phyloP scores from a whole-genome alignment of 2,888 invertebrate genomes.

The Spodoptera exigua region DNA sequence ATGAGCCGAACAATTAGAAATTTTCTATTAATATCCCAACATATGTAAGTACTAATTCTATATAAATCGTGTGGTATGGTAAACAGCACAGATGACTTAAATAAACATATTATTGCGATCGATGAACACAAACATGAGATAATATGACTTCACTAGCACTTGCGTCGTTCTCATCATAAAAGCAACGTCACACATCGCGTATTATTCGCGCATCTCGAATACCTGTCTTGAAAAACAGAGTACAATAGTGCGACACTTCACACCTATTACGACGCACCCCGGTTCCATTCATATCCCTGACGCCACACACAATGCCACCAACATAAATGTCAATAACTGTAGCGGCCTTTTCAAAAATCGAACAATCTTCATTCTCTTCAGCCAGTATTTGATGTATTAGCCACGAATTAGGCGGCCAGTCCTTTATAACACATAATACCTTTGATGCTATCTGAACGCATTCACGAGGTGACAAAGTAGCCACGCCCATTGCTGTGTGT shows the following conservation, averaged over 20 bases:
- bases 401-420: constrained; percentile 85
- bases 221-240: constrained; percentile 73
- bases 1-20: too few species aligned
- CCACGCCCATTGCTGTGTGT: constrained; percentile 85
- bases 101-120: background rate
- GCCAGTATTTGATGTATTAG: constrained; percentile 84
- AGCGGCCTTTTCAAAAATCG: constrained; percentile 78
- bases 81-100: too few species aligned
- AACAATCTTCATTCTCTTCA: constrained; percentile 78
- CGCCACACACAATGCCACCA: constrained; percentile 85
- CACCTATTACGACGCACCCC: constrained; percentile 86
- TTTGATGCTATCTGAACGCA: constrained; percentile 74
- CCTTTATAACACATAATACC: constrained; percentile 75
- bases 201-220: constrained; percentile 72
- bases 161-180: constrained; percentile 56
- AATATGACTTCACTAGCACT: constrained; percentile 35
- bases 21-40: too few species aligned
- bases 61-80: too few species aligned
- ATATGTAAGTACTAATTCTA: too few species aligned
- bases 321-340: constrained; percentile 85
- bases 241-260: constrained; percentile 85
- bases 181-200: constrained; percentile 60
- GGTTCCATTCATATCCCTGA: constrained; percentile 81
- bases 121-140: constrained; percentile 13
- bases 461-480: constrained; percentile 84